Evolutionary conservation across 1,140 invertebrate genomes (phyloP).

Genomic region (Orchestia grillus): DNA sequence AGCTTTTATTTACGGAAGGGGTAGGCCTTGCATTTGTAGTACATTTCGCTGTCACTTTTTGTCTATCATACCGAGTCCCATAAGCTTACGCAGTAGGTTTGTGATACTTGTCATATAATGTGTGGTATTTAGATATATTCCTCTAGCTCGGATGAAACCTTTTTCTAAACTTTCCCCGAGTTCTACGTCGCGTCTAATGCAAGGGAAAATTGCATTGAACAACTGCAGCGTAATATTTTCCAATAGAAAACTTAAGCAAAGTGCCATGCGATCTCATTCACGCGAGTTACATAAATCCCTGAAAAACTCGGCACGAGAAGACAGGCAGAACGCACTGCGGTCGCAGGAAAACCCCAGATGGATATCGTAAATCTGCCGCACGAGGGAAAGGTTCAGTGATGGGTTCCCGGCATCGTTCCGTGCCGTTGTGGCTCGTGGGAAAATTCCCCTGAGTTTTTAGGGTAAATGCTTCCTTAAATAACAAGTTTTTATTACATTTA

Average conservation of each 20-base stretch:
- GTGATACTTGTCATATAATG: too few relatives aligned
- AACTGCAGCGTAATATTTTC: neutral
- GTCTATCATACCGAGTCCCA: too few relatives aligned
- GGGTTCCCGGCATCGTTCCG: neutral
- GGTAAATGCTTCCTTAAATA: too few relatives aligned
- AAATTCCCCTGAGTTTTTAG: neutral
- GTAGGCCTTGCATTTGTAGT: neutral
- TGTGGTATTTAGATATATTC: too few relatives aligned
- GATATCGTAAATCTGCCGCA: neutral
- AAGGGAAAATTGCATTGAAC: neutral
- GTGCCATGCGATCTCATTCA: neutral
- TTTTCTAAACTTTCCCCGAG: too few relatives aligned
- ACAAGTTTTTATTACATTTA: too few relatives aligned
- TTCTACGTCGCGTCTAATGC: neutral
- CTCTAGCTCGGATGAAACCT: too few relatives aligned
- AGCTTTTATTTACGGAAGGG: neutral
- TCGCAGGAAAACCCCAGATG: neutral
- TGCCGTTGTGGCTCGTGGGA: neutral
- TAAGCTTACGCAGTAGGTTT: too few relatives aligned
- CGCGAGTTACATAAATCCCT: neutral
- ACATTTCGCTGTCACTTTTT: neutral
- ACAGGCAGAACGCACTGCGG: neutral
- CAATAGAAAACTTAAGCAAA: neutral
- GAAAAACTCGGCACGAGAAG: neutral
- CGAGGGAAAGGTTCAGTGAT: neutral